Evolutionary conservation across 2,797 vertebrate species (phyloP), one percentile per base, ranked within the genome.

Genomic region (Urocyon cinereoargenteus): DNA sequence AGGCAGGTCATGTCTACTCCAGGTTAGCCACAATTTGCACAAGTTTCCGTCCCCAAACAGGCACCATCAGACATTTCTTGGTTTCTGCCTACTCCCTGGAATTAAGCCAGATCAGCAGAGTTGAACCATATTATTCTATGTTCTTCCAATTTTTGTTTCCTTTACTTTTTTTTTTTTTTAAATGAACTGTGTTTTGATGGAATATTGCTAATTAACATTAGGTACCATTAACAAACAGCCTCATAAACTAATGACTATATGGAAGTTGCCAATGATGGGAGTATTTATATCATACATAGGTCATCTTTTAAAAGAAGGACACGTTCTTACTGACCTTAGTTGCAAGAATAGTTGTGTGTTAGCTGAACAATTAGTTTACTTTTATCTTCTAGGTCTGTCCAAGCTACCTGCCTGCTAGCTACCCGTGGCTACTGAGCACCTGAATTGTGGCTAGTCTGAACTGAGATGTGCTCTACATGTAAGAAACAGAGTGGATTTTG

Each of bases 1-100:
- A 95, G n/a, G 77, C 1, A 94, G n/a, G n/a, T 70, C 40, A 21
- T 24, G 45, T n/a, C 86, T 73, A 66, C n/a, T 83, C 36, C 34
- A 78, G 9, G 22, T 78, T 72, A 49, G 61, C 70, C 57, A 83
- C 22, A 83, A 59, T 95, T 72, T 86, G 73, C 15, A 55, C 10
- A 73, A 84, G 24, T 92, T 31, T 34, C 78, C 45, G 78, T 26
- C 70, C 18, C 22, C 90, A 86, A 34, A 61, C 11, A 66, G n/a
- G 45, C 31, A 82, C 82, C 66, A 81, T 92, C 45, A 94, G 64
- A 86, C 28, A 53, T 59, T 73, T 85, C 51, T 49, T 82, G 15
- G 81, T 79, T 94, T 77, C 64, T 90, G 75, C 24, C 49, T 85
- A 51, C 70, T 93, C 73, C 66, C 22, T 95, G 24, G 57, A 86